Evolutionary conservation across 2,797 vertebrate genomes (phyloP).

Genomic region (Lacerta viridis): DNA sequence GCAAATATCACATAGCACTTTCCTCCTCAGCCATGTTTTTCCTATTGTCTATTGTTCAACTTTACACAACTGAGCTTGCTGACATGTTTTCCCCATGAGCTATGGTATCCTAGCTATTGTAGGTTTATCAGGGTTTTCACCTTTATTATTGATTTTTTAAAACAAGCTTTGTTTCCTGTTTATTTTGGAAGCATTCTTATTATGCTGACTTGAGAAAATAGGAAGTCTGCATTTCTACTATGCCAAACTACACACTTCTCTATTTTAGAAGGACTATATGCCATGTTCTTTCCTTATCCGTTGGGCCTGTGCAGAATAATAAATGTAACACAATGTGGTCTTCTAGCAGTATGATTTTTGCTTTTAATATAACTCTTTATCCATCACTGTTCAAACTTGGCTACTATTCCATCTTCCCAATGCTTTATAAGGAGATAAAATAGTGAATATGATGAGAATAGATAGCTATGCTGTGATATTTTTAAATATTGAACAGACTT

Average conservation of each 20-base stretch:
- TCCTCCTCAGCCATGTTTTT: not conserved
- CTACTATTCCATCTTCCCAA: not conserved
- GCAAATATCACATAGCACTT: not conserved
- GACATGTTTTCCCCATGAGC: not conserved
- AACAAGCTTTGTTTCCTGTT: conserved; percentile 36
- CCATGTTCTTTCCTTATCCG: not conserved
- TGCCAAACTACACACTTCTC: conserved; percentile 39
- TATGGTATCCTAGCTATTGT: conserved; percentile 8
- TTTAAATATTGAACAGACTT: conserved; percentile 13
- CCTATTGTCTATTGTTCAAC: not conserved
- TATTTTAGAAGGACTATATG: conserved; percentile 9
- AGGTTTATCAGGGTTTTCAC: not conserved
- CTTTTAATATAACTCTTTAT: not conserved
- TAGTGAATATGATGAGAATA: not conserved
- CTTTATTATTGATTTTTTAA: not conserved
- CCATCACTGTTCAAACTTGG: not conserved
- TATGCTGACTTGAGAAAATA: conserved; percentile 37
- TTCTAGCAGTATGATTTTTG: not conserved
- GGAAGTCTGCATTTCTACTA: conserved; percentile 38
- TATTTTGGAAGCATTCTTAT: conserved; percentile 35
- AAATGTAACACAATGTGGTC: not conserved
- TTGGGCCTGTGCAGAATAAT: not conserved
- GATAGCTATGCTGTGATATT: not conserved
- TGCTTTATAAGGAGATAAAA: not conserved
- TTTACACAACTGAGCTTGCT: conserved; percentile 5